Base-by-base conservation (phyloP, 2,888 invertebrate genomes). In the Baccha elongata region DNA sequence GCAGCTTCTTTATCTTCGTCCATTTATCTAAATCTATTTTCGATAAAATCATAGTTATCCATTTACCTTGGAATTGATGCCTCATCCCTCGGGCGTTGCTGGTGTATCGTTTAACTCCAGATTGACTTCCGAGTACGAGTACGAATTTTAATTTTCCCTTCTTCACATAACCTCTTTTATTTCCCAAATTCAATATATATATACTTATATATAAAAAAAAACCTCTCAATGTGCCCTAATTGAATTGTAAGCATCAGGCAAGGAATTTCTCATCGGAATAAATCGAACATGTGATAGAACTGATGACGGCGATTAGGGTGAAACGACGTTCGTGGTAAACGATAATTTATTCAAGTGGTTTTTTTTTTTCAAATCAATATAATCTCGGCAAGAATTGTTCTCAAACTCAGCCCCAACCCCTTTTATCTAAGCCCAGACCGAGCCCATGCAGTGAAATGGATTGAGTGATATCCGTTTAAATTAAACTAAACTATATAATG, bases 311-410 rank as follows among this genome's bases (percentile, higher is more conserved):
- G 80, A 74, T 80, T 74, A 80, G 52, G 48, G 40, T 74, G 48
- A 68, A 68, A 67, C 68, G 68, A 68, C 79, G 37, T 44, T 74
- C 74, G 50, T 75, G 74, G 74, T 50, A 64, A 50, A 48, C 62
- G 62, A 80, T 64, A 80, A 74, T 80, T 80, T 68, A 75, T 80
- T 75, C 80, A 75, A 75, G 79, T 74, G 79, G 79, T 67, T 73
- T 11, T 52, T 13, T 19, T 55, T 53, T 35, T 80, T 74, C 64
- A 50, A 80, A 80, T 75, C 68, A 75, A 80, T 75, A 75, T 58
- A 75, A 65, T 68, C 67, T 42, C 48, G 64, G 42, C 15, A 68
- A 21, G 62, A 60, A 73, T 62, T 79, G 79, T 74, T 40, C 53
- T 62, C 50, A 15, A n/a, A 50, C 29, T 60, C 29, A 40, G 37